Conservation (phyloP, 2,797 vertebrate species). For the Gadopsis bispinosus region DNA sequence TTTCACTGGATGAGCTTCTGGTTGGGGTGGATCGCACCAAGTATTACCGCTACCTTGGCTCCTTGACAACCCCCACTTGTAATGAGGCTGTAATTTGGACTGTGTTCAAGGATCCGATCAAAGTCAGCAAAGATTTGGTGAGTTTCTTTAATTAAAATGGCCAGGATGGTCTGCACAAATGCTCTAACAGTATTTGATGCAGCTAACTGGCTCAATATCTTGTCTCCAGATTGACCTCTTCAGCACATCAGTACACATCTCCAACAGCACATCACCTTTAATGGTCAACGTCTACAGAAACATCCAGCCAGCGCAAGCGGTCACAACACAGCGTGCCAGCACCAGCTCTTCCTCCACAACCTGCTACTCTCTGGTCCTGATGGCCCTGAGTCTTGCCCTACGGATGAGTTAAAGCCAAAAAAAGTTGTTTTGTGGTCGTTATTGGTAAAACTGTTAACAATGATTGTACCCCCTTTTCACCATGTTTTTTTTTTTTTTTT, state of each 20-base stretch:
- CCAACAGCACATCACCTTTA: neutral
- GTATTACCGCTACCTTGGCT: conserved; percentile 83
- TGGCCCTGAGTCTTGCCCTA: conserved; percentile 47
- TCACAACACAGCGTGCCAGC: conserved; percentile 40
- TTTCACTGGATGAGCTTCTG: conserved; percentile 78
- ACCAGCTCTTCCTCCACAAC: neutral
- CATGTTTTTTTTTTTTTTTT: too few relatives aligned
- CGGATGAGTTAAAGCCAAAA: neutral
- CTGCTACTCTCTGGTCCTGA: conserved; percentile 52
- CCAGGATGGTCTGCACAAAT: neutral
- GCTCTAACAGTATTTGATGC: neutral
- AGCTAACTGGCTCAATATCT: conserved; percentile 11
- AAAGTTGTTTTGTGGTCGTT: neutral
- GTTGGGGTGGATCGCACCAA: conserved; percentile 62
- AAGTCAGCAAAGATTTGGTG: conserved; percentile 80
- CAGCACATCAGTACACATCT: conserved; percentile 38
- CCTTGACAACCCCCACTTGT: conserved; percentile 81
- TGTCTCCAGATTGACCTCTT: conserved; percentile 78
- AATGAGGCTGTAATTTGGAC: conserved; percentile 84
- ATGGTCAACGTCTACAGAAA: conserved; percentile 63
- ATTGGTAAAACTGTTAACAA: conserved; percentile 9
- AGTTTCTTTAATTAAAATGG: conserved; percentile 11
- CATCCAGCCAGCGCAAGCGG: conserved; percentile 4
- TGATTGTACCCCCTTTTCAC: neutral
- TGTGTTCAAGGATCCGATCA: conserved; percentile 81